Percentiles rank a stretch among this genome's conserved stretches.
These are phyloP conservation scores for Oceanodroma leucorhoa DNA, from an alignment of 2,797 vertebrate species.

Conservation along the genomic window DNA sequence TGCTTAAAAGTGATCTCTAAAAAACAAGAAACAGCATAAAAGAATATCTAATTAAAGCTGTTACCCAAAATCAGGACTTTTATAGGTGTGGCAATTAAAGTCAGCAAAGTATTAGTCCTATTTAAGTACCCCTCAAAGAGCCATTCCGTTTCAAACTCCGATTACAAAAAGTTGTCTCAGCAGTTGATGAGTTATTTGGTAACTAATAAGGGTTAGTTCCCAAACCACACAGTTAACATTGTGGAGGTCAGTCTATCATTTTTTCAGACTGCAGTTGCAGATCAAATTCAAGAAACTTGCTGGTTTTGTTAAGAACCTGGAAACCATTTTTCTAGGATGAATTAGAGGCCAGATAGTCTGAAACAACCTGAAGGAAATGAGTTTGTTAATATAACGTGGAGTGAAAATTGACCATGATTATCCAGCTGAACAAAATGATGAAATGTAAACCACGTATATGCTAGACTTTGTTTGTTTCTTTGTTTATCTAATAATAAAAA, in stretches of 20 bases:
- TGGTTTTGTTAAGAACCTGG: not conserved
- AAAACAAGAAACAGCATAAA: not conserved
- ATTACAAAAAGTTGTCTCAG: not conserved
- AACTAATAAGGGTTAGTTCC: not conserved
- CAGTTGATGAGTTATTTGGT: not conserved
- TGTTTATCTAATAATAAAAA: not conserved
- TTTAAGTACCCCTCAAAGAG: not conserved
- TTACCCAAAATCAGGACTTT: not conserved
- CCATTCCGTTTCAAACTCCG: not conserved
- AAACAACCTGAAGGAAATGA: not conserved
- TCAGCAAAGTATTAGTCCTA: not conserved
- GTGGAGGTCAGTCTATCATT: rapidly evolving
- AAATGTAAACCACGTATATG: not conserved
- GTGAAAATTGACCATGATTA: not conserved
- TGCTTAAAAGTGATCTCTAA: not conserved
- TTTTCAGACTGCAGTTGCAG: not conserved
- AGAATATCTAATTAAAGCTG: not conserved
- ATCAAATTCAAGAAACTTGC: not conserved
- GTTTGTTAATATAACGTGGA: not conserved
- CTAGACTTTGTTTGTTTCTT: not conserved
- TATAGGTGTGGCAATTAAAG: not conserved
- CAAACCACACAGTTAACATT: not conserved
- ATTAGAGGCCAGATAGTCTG: not conserved
- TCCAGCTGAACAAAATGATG: not conserved
- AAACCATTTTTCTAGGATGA: not conserved